These are phyloP conservation scores for Agonopterix arenella DNA, from an alignment of 2,888 invertebrate genomes.

Conservation along the genomic window DNA sequence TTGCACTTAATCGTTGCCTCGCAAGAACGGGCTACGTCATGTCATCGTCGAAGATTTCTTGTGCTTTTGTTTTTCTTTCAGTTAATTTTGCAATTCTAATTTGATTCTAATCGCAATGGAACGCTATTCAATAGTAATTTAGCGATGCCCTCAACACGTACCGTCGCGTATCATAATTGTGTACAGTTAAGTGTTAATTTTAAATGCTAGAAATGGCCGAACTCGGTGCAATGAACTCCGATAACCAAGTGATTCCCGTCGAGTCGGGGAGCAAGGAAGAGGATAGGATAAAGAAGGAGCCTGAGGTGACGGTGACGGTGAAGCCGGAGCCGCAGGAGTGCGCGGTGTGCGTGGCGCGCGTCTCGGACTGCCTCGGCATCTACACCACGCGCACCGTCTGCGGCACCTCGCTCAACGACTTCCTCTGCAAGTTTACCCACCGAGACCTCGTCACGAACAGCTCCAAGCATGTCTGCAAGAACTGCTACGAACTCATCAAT, in stretches of 20 bases:
- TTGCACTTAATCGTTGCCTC: no score
- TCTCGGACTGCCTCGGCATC: conserved; percentile 38
- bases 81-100: conserved; percentile 3
- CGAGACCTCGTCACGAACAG: conserved; percentile 29
- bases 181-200: not conserved
- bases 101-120: not conserved
- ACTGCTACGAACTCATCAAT: conserved; percentile 53
- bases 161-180: not conserved
- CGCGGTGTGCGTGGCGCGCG: conserved; percentile 41
- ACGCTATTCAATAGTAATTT: not conserved
- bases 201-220: conserved; percentile 39
- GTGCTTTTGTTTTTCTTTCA: conserved; percentile 9
- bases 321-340: conserved; percentile 57
- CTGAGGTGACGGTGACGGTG: conserved; percentile 37
- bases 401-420: conserved; percentile 39
- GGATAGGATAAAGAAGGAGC: conserved; percentile 38
- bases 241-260: conserved; percentile 26
- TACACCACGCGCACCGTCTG: conserved; percentile 34
- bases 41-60: conserved; percentile 2
- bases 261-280: conserved; percentile 25
- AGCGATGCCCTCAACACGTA: not conserved
- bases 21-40: conserved; percentile 1
- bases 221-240: conserved; percentile 44
- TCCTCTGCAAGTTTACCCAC: conserved; percentile 43
- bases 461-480: conserved; percentile 45